phyloP scores from a whole-genome alignment of 2,113 vertebrate genomes.

The Nanger granti region DNA sequence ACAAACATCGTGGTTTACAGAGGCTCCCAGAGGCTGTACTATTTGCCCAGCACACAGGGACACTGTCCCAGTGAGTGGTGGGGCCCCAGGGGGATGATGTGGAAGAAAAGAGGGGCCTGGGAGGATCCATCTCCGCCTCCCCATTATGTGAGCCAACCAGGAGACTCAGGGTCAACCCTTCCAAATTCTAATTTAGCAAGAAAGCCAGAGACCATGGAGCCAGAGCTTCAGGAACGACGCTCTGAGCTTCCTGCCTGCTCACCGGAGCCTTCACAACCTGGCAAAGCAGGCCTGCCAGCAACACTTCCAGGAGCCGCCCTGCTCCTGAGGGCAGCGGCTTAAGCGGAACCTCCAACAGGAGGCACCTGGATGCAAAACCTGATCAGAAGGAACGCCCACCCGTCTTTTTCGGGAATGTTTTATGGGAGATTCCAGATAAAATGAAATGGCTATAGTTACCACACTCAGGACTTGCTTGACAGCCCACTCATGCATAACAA shows the following conservation, averaged over 20 bases:
- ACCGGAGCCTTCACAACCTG: background rate
- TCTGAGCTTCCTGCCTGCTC: background rate
- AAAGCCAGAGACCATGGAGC: background rate
- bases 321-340: background rate
- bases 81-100: background rate
- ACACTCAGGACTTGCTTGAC: background rate
- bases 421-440: conserved; percentile 5
- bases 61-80: background rate
- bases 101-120: background rate
- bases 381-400: background rate
- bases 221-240: background rate
- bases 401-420: background rate
- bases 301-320: background rate
- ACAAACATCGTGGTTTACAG: background rate
- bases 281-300: background rate
- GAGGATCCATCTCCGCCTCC: background rate
- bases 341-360: too few species aligned
- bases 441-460: conserved; percentile 11
- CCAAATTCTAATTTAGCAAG: background rate
- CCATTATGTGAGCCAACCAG: background rate
- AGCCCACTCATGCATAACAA: background rate
- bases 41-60: background rate
- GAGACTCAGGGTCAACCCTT: background rate
- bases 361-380: background rate
- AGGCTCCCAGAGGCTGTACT: background rate